phyloP scores from a whole-genome alignment of 2,888 invertebrate species.

The Mimumesa dahlbomi region DNA sequence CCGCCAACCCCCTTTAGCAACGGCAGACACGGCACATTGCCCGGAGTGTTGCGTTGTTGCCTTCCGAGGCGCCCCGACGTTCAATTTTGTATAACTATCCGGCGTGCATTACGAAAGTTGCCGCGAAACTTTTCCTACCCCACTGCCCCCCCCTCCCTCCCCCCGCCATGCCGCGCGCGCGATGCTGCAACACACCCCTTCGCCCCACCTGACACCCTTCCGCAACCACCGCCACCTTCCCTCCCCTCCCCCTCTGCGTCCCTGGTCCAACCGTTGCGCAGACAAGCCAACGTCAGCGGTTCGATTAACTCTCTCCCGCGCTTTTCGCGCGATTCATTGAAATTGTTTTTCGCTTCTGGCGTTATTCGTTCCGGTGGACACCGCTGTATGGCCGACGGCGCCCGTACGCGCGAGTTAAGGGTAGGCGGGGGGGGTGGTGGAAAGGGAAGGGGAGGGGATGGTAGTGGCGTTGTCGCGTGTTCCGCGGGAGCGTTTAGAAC shows the following conservation, averaged over 20 bases:
- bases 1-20: conserved; percentile 45
- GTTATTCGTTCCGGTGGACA: conserved; percentile 7
- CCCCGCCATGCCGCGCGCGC: too few species aligned
- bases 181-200: conserved; percentile 40
- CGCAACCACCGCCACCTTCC: too few species aligned
- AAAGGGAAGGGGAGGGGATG: too few species aligned
- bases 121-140: conserved; percentile 62
- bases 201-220: too few species aligned
- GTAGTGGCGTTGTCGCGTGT: too few species aligned
- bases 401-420: conserved; percentile 17
- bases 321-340: conserved; percentile 59
- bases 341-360: conserved; percentile 55
- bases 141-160: too few species aligned
- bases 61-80: conserved; percentile 67
- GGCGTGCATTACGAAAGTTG: conserved; percentile 68
- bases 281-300: conserved; percentile 40
- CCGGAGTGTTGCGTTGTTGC: conserved; percentile 68
- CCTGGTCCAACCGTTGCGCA: conserved; percentile 16
- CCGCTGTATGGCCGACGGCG: conserved; percentile 11
- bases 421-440: background rate
- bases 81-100: conserved; percentile 74
- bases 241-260: conserved; percentile 8
- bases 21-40: conserved; percentile 70
- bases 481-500: too few species aligned
- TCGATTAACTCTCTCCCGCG: conserved; percentile 63